phyloP scores from a whole-genome alignment of 2,113 vertebrate genomes.

The Aplodontia rufa region DNA sequence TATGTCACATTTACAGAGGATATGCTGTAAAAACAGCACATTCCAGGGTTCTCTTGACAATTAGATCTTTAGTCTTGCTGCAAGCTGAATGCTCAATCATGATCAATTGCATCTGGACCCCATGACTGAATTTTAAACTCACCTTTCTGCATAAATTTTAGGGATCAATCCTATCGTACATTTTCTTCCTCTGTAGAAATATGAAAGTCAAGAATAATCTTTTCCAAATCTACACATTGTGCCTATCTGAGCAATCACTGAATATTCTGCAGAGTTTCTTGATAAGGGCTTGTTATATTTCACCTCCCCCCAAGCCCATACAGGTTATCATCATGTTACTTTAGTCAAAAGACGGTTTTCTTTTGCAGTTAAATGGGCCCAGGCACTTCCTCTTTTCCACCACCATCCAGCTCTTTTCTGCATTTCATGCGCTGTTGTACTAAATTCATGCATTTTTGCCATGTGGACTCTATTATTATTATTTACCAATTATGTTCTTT shows the following conservation, averaged over 20 bases:
- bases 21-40: not conserved
- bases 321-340: not conserved
- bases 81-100: not conserved
- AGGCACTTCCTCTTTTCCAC: not conserved
- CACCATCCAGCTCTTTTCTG: not conserved
- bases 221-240: not conserved
- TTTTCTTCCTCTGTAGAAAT: slow-evolving; percentile 6
- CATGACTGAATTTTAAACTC: not conserved
- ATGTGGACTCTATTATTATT: not conserved
- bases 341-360: not conserved
- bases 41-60: not conserved
- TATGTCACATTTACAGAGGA: not conserved
- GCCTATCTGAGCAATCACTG: not conserved
- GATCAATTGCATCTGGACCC: not conserved
- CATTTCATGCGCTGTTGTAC: not conserved
- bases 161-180: not conserved
- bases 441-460: not conserved
- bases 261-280: not conserved
- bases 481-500: not conserved
- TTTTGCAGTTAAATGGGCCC: not conserved
- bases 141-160: not conserved
- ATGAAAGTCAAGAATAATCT: not conserved
- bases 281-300: not conserved
- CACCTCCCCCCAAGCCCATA: not conserved
- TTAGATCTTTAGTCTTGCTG: not conserved